Evolutionary conservation across 1,140 invertebrate genomes (phyloP).

Genomic region (Pogonus chalceus): DNA sequence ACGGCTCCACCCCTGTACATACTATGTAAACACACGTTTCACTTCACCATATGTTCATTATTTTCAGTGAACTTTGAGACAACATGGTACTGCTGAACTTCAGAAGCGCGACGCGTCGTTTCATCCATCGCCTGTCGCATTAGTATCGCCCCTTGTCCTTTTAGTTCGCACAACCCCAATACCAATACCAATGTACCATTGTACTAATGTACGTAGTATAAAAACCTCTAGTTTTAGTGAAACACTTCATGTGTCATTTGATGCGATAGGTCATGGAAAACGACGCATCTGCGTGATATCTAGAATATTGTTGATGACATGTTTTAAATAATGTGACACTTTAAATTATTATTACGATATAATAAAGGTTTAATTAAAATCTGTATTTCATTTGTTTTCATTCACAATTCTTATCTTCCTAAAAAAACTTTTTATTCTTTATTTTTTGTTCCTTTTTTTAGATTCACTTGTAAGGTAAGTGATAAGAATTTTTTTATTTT

Average conservation of each 20-base stretch:
- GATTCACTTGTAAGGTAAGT: too few relatives aligned
- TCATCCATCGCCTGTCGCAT: neutral
- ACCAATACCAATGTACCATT: neutral
- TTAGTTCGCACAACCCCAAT: too few relatives aligned
- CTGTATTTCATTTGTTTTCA: too few relatives aligned
- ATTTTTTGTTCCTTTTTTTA: too few relatives aligned
- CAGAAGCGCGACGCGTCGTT: neutral
- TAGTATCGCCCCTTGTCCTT: too few relatives aligned
- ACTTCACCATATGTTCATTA: slow-evolving; percentile 1
- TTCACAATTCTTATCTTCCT: too few relatives aligned
- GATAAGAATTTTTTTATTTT: too few relatives aligned
- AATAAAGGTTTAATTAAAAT: slow-evolving; percentile 23
- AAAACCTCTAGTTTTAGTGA: neutral
- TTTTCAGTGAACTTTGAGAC: slow-evolving; percentile 3
- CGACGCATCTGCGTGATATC: neutral
- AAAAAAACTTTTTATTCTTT: too few relatives aligned
- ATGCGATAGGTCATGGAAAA: neutral
- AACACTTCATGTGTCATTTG: neutral
- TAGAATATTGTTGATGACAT: slow-evolving; percentile 14
- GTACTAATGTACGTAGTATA: neutral
- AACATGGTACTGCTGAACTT: slow-evolving; percentile 1
- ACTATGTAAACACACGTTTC: slow-evolving; percentile 2
- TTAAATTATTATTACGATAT: slow-evolving; percentile 15
- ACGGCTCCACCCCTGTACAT: neutral
- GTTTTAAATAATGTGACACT: slow-evolving; percentile 30